Conservation (phyloP, 1,140 invertebrate species). For the Solenopsis invicta region DNA sequence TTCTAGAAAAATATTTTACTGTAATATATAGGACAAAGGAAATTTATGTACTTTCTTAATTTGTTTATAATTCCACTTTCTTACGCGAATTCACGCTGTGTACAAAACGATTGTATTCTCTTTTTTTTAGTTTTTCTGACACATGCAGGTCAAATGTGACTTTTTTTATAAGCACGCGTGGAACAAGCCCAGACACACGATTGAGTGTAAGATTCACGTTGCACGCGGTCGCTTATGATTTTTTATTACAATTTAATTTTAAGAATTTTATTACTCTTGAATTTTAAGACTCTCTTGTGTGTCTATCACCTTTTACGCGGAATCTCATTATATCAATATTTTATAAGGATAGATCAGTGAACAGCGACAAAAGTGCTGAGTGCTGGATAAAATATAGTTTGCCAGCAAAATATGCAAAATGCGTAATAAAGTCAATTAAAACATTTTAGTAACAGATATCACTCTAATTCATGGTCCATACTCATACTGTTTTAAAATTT, state of each 20-base stretch:
- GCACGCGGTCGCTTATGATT: conserved; percentile 13
- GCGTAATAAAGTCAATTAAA: conserved; percentile 1
- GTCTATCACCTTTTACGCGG: not conserved
- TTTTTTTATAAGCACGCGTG: conserved; percentile 16
- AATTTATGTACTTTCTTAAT: not conserved
- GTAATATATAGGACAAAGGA: not conserved
- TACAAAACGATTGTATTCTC: conserved; percentile 7
- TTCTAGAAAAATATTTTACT: not conserved
- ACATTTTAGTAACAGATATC: conserved; percentile 19
- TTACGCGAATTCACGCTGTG: not conserved
- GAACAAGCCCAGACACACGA: not conserved
- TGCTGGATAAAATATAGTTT: conserved; percentile 26
- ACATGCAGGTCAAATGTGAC: not conserved
- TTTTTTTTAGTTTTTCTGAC: not conserved
- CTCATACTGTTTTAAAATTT: conserved; percentile 13
- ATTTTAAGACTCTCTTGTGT: too few relatives aligned
- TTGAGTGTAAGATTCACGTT: conserved; percentile 8
- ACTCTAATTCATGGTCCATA: not conserved
- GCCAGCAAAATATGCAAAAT: conserved; percentile 14
- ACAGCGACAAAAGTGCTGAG: conserved; percentile 30
- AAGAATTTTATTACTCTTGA: conserved; percentile 28
- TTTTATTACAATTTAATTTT: conserved; percentile 44
- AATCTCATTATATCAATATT: conserved; percentile 17
- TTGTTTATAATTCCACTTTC: conserved; percentile 1
- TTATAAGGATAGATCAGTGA: conserved; percentile 8